Percentiles rank a stretch among this genome's conserved stretches.
Evolutionary conservation across 2,888 invertebrate species (phyloP).

Genomic region (Orthosia gracilis): DNA sequence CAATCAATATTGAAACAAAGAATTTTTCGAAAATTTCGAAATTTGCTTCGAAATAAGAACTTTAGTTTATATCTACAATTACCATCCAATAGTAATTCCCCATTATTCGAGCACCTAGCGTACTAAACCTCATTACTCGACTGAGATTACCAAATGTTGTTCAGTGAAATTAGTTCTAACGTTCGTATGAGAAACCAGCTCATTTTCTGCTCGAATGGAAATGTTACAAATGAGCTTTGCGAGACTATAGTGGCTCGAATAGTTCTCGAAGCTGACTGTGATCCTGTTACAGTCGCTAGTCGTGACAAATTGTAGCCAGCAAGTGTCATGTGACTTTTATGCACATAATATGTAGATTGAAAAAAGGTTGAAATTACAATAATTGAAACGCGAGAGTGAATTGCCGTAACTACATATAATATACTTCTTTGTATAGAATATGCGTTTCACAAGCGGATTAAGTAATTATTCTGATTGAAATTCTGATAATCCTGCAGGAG

Average conservation of each 20-base stretch:
- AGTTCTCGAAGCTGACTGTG: background rate
- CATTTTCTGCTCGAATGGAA: conserved; percentile 9
- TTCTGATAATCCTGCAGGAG: background rate
- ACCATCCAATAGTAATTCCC: background rate
- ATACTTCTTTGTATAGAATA: background rate
- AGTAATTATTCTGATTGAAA: background rate
- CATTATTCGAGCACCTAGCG: conserved; percentile 2
- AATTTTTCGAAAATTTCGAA: background rate
- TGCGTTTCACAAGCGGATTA: background rate
- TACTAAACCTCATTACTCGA: conserved; percentile 9
- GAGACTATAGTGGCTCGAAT: background rate
- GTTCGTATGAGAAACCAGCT: conserved; percentile 10
- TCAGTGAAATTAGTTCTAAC: conserved; percentile 20
- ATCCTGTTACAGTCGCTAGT: conserved; percentile 6
- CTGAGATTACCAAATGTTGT: conserved; percentile 17
- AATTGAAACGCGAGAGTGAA: too few relatives aligned
- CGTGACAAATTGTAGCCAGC: too few relatives aligned
- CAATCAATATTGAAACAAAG: background rate
- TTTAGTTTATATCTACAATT: background rate
- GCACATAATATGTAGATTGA: too few relatives aligned
- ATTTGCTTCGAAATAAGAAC: background rate
- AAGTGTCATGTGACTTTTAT: background rate
- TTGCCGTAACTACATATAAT: background rate
- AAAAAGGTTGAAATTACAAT: background rate
- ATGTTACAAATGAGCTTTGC: conserved; percentile 17